Percentiles rank a stretch among this genome's conserved stretches.
Conservation (phyloP, 2,113 vertebrate genomes). For the Rissa tridactyla region DNA sequence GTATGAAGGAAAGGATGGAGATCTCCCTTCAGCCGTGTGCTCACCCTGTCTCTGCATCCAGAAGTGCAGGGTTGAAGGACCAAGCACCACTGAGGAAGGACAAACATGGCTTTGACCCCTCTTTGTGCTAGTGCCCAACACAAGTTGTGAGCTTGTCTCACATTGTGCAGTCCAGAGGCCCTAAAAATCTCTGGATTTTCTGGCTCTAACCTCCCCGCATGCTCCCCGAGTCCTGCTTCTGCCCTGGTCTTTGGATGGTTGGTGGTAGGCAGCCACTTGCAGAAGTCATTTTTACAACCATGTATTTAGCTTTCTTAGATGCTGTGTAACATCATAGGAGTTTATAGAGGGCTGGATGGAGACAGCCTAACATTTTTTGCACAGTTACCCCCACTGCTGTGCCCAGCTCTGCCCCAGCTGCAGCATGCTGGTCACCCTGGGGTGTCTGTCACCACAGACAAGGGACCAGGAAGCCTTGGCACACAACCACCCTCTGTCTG, state of each 20-base stretch:
- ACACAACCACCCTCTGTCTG: neutral
- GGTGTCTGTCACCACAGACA: neutral
- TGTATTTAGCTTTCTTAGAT: neutral
- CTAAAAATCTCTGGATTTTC: neutral
- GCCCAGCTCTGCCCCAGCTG: neutral
- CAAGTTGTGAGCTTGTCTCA: neutral
- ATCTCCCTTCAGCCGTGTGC: neutral
- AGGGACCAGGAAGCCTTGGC: neutral
- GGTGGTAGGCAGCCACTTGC: neutral
- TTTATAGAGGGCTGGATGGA: neutral
- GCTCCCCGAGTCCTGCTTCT: neutral
- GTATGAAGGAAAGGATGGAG: neutral
- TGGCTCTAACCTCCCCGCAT: neutral
- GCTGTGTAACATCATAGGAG: neutral
- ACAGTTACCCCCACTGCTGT: neutral
- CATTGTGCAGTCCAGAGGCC: neutral
- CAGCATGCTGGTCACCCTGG: neutral
- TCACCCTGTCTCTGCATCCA: neutral
- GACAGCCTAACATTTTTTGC: neutral
- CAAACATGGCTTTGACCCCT: neutral
- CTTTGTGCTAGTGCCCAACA: rapidly evolving
- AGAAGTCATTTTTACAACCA: neutral
- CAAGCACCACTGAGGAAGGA: neutral
- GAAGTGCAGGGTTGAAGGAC: neutral
- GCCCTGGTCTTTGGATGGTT: neutral